Evolutionary conservation across 2,797 vertebrate genomes (phyloP), one percentile per base, ranked within the genome.

Genomic region (Sebastes umbrosus): DNA sequence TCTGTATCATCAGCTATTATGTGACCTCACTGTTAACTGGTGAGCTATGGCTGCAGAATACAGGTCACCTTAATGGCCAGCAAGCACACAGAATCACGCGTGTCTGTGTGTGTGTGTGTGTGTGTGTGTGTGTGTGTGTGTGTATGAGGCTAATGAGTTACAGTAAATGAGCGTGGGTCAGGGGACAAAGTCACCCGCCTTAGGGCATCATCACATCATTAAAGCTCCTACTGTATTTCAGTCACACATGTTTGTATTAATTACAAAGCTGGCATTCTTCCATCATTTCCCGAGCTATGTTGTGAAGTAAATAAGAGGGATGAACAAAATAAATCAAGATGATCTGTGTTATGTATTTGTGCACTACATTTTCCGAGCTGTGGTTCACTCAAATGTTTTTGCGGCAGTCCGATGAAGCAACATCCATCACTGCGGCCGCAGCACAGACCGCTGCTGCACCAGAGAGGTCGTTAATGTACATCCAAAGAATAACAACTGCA

Each of bases 391-490:
- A 39, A 52, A 55, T 14, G 65, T 62, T 34, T 32, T 60, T 55
- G 2, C 25, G 2, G 77, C 66, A 34, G 32, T 69, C 62, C 1
- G 1, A 69, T 52, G 27, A 65, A 75, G 39, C 68, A 25, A 80
- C 63, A 77, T 79, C 72, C 59, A 80, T 77, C 55, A 65, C 65
- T 6, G 69, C 11, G 31, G 66, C 78, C 84, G 54, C 81, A 82
- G 66, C 72, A 75, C 73, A 46, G 69, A 32, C 69, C 13, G 25
- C 77, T 20, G 71, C 75, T 67, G 72, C 75, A 73, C 58, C 79
- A 70, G 31, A 4, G 27, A 77, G 73, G 87, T 90, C 29, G 66
- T 90, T 89, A 84, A 80, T 66, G 64, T 62, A 64, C 55, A 69
- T 75, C 34, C 36, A 73, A 69, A 69, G 69, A 83, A 77, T 14